phyloP scores from a whole-genome alignment of 2,888 invertebrate species.

The Diarsia mendica region DNA sequence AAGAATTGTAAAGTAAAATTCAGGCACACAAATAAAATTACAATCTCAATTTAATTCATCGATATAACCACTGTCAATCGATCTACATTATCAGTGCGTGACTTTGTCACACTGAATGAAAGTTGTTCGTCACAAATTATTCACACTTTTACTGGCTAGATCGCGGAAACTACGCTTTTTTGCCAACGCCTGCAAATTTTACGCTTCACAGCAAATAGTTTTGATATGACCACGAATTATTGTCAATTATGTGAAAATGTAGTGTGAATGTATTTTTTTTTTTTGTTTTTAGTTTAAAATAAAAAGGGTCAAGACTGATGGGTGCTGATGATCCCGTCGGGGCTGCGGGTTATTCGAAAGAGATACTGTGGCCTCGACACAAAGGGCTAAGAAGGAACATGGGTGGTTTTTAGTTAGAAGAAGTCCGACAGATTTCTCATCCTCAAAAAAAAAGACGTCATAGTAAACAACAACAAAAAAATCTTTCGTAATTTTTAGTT shows the following conservation, averaged over 20 bases:
- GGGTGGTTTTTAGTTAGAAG: no score
- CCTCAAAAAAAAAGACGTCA: no score
- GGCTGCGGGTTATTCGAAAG: no score
- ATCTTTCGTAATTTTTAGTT: no score
- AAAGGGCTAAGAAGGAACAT: no score
- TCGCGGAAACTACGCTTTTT: slow-evolving; percentile 44
- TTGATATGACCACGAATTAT: slow-evolving; percentile 14
- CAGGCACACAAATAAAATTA: neutral
- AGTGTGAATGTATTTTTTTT: no score
- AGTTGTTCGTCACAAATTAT: slow-evolving; percentile 45
- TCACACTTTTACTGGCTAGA: slow-evolving; percentile 52
- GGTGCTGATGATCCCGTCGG: no score
- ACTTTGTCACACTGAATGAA: slow-evolving; percentile 40
- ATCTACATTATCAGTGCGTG: slow-evolving; percentile 42
- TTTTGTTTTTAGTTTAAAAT: neutral
- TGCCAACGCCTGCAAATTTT: slow-evolving; percentile 25
- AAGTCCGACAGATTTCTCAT: no score
- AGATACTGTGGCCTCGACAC: no score
- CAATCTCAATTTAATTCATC: neutral
- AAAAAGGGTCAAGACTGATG: no score
- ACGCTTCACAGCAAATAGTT: slow-evolving; percentile 47
- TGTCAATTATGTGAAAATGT: slow-evolving; percentile 6
- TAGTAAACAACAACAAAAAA: no score
- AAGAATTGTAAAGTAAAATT: neutral
- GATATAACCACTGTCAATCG: slow-evolving; percentile 6